A percentile compares a stretch with the other conserved stretches of the same genome.
Conservation (phyloP, 2,888 invertebrate species). For the Cerastis leucographa region DNA sequence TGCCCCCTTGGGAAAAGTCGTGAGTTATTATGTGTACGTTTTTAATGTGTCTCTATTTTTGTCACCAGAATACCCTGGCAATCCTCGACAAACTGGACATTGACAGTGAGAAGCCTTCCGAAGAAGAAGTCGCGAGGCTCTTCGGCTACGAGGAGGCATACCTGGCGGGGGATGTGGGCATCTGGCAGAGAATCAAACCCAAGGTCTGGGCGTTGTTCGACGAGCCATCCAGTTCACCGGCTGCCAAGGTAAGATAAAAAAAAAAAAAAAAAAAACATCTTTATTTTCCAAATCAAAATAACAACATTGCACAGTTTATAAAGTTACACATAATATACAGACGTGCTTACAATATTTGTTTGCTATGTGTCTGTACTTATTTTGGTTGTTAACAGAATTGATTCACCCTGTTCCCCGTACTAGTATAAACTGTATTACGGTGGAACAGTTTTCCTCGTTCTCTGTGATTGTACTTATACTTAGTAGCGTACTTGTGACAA, state of each 20-base stretch:
- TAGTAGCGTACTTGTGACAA: too few relatives aligned
- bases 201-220: slow-evolving; percentile 99
- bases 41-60: slow-evolving; percentile 41
- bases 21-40: neutral
- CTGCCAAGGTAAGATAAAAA: slow-evolving; percentile 97
- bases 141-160: slow-evolving; percentile 97
- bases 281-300: too few relatives aligned
- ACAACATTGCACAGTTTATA: too few relatives aligned
- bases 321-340: too few relatives aligned
- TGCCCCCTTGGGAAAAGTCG: neutral
- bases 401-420: too few relatives aligned
- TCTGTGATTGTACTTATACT: too few relatives aligned
- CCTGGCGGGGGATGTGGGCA: slow-evolving; percentile 93
- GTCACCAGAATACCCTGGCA: slow-evolving; percentile 96
- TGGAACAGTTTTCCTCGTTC: too few relatives aligned
- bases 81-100: slow-evolving; percentile 98
- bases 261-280: too few relatives aligned
- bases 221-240: slow-evolving; percentile 98
- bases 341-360: too few relatives aligned
- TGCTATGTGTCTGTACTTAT: too few relatives aligned
- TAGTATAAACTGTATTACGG: too few relatives aligned
- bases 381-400: too few relatives aligned
- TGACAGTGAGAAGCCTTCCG: slow-evolving; percentile 97
- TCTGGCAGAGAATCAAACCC: slow-evolving; percentile 97
- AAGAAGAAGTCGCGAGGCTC: slow-evolving; percentile 97